Conservation (phyloP, 2,797 vertebrate genomes). For the Eupleurogrammus muticus region DNA sequence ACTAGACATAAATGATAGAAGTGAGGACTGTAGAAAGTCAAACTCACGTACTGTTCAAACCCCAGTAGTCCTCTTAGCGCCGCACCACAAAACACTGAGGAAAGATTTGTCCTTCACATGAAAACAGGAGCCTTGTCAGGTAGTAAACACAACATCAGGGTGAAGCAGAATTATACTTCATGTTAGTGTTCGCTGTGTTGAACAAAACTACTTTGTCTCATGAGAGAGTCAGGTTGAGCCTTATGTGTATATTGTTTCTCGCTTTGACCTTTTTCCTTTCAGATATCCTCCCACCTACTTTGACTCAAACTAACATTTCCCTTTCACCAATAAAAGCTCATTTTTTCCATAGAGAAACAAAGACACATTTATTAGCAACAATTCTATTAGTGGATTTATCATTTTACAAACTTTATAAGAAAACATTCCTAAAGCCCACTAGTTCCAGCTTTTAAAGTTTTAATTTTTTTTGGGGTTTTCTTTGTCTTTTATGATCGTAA, state of each 20-base stretch:
- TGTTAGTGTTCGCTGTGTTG: slow-evolving; percentile 28
- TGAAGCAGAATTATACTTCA: slow-evolving; percentile 13
- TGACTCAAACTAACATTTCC: background rate
- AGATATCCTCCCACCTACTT: no score
- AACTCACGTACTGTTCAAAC: slow-evolving; percentile 8
- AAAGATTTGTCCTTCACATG: slow-evolving; percentile 36
- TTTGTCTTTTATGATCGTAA: no score
- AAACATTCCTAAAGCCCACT: no score
- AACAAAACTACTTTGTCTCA: slow-evolving; percentile 4
- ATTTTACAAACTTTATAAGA: no score
- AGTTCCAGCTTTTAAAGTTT: no score
- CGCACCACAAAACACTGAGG: background rate
- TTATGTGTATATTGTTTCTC: background rate
- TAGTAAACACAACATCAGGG: slow-evolving; percentile 22
- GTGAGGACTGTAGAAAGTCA: slow-evolving; percentile 3
- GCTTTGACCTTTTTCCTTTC: background rate
- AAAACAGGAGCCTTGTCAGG: slow-evolving; percentile 43
- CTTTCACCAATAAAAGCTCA: background rate
- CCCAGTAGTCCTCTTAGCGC: slow-evolving; percentile 19
- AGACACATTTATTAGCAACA: no score
- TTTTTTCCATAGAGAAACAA: background rate
- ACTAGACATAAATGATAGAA: slow-evolving; percentile 27
- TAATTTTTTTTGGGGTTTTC: no score
- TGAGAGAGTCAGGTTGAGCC: slow-evolving; percentile 11
- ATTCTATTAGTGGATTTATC: no score